Percentiles rank a stretch among this genome's conserved stretches.
These are phyloP conservation scores for Cyprinodon tularosa DNA, from an alignment of 2,113 vertebrate genomes.

Conservation along the genomic window DNA sequence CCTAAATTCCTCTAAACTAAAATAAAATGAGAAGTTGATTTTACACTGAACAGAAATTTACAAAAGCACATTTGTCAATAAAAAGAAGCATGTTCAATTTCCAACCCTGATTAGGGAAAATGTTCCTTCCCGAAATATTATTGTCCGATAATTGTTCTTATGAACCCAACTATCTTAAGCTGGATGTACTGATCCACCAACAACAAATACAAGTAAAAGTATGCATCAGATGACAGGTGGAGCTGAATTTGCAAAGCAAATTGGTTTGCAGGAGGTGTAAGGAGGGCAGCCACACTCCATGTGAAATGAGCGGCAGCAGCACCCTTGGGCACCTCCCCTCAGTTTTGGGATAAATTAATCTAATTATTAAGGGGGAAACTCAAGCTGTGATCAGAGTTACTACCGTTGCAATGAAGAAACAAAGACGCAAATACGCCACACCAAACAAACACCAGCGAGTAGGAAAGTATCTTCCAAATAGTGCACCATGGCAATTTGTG, in stretches of 20 bases:
- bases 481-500: neutral
- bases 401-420: neutral
- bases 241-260: conserved; percentile 69
- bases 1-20: neutral
- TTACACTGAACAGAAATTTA: no score
- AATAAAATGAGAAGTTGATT: no score
- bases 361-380: conserved; percentile 8
- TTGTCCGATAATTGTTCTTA: neutral
- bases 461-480: conserved; percentile 1
- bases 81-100: neutral
- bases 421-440: neutral
- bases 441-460: conserved; percentile 1
- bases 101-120: neutral
- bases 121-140: neutral
- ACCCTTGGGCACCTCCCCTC: conserved; percentile 19
- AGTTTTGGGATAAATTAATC: conserved; percentile 26
- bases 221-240: conserved; percentile 35
- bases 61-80: neutral
- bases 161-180: neutral
- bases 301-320: conserved; percentile 25
- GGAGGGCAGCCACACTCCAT: conserved; percentile 41
- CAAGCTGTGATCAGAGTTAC: conserved; percentile 3
- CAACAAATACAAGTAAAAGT: conserved; percentile 13
- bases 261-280: conserved; percentile 37
- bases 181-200: neutral